Evolutionary conservation across 2,113 vertebrate species (phyloP), one percentile per base, ranked within the genome.

Genomic region (Oxyura jamaicensis): DNA sequence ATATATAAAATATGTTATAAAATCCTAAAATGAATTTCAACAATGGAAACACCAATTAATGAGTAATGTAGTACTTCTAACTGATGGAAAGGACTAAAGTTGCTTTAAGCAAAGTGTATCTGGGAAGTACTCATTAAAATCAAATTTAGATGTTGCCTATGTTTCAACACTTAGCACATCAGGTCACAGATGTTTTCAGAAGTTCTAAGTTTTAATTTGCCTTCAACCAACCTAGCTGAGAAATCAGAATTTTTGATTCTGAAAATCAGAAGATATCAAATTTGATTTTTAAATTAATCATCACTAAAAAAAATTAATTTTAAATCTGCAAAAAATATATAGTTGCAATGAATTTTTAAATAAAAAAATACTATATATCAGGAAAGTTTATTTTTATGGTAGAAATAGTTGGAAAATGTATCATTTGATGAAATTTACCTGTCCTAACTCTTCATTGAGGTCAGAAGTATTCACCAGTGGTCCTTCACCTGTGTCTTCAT

Each of bases 381-480:
- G 26, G 19, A 41, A 65, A 41, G 26, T 41, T 5, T 8, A 63
- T 29, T 65, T 18, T 65, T 65, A 50, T 2, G 13, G 4, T 65
- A 91, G 33, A 87, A 55, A 69, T 2, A 81, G 19, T 4, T 74
- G 23, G 26, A 82, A 63, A 31, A 36, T 2, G 1, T 35, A 63
- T 29, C 3, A 77, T 46, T 88, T 2, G 2, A 42, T 46, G 8
- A 86, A 17, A 94, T 83, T 50, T 90, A 99, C 99, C 99, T 99
- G 99, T 69, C 99, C 99, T 79, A 99, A 97, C 83, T 99, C 99
- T 96, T 99, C 99, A 28, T 99, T 99, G 53, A 99, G 98, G 89
- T 99, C 99, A 3, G 99, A 99, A 2, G 99, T 99, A 97, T 99
- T 99, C 78, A 99, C 99, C 79, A 99, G 97, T 2, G 99, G 99